phyloP scores from a whole-genome alignment of 2,888 invertebrate species.

The Lasius platythorax region DNA sequence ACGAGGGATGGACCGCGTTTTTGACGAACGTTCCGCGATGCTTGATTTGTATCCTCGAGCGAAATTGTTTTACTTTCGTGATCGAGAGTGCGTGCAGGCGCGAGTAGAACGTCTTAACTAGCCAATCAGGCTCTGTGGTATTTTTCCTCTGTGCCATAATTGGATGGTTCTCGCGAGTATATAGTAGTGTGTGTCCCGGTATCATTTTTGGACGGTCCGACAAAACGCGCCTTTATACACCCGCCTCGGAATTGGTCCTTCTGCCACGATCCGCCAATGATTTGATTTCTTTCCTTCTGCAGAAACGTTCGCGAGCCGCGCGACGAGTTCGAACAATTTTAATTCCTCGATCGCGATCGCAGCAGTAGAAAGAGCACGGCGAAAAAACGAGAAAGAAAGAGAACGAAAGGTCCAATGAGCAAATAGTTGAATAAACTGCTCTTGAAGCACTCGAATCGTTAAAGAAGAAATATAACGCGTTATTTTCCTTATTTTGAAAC shows the following conservation, averaged over 20 bases:
- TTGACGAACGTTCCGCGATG: constrained; percentile 11
- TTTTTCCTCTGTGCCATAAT: constrained; percentile 62
- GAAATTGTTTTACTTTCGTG: constrained; percentile 23
- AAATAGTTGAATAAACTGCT: constrained; percentile 81
- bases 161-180: constrained; percentile 64
- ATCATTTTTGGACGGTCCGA: constrained; percentile 16
- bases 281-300: constrained; percentile 64
- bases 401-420: constrained; percentile 59
- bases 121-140: constrained; percentile 60
- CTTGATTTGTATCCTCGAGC: neutral
- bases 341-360: constrained; percentile 80
- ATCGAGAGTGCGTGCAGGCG: constrained; percentile 32
- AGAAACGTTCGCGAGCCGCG: constrained; percentile 59
- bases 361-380: constrained; percentile 44
- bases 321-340: constrained; percentile 79
- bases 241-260: constrained; percentile 34
- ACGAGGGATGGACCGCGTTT: neutral
- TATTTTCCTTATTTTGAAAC: constrained; percentile 45
- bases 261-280: constrained; percentile 32
- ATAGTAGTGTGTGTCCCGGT: constrained; percentile 18
- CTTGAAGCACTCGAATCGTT: constrained; percentile 79
- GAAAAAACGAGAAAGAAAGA: constrained; percentile 26
- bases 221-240: constrained; percentile 43
- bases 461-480: constrained; percentile 62
- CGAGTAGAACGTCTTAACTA: constrained; percentile 54